These are phyloP conservation scores for Bathynomus jamesi DNA, from an alignment of 1,140 invertebrate genomes.

Conservation along the genomic window DNA sequence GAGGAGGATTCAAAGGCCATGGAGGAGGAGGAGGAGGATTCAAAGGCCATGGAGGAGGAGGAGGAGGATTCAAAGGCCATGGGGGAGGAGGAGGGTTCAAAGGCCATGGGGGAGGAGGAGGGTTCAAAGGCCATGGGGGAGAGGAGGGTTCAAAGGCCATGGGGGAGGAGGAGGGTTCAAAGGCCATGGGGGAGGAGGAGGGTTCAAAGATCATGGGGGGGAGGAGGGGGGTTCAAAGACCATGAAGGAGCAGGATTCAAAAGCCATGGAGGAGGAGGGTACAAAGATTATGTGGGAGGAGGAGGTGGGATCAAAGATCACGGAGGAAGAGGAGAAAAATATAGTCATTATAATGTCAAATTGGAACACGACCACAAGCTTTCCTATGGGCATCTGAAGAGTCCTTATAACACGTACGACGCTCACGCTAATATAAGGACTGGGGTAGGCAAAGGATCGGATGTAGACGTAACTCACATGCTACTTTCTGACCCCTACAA, in stretches of 20 bases:
- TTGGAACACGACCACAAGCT: too few species aligned
- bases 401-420: neutral
- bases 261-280: slow-evolving; percentile 6
- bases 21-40: slow-evolving; percentile 28
- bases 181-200: slow-evolving; percentile 15
- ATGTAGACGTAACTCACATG: neutral
- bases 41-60: slow-evolving; percentile 1
- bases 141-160: neutral
- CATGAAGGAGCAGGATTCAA: neutral
- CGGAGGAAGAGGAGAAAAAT: neutral
- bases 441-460: neutral
- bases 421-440: neutral
- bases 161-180: neutral
- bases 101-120: neutral
- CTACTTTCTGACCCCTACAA: neutral
- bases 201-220: neutral
- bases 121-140: neutral
- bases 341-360: neutral
- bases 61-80: neutral
- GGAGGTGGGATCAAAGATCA: neutral
- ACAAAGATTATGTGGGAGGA: neutral
- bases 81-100: neutral
- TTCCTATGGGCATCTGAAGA: neutral
- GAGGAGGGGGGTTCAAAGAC: too few species aligned
- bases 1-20: slow-evolving; percentile 10